Percentiles rank a stretch among this genome's conserved stretches.
Conservation (phyloP, 92 coral and sea anemone species). For the Galaxea fascicularis region DNA sequence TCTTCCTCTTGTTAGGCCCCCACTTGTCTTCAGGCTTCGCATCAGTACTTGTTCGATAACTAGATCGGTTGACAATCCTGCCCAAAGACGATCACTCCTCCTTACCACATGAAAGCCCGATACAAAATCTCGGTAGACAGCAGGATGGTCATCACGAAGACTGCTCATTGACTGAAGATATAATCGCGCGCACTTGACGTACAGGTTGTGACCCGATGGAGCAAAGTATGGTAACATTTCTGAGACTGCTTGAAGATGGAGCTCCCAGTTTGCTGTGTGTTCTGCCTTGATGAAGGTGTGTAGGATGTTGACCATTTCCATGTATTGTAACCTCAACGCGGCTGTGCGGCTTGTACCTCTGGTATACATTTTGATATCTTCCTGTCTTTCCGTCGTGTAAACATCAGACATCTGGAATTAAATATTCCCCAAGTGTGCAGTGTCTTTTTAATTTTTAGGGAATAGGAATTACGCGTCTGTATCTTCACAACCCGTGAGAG, state of each 20-base stretch:
- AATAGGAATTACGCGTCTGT: no score
- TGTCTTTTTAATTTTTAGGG: neutral
- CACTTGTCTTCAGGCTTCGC: slow-evolving; percentile 58
- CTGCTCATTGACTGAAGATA: slow-evolving; percentile 16
- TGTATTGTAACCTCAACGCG: no score
- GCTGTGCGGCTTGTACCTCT: no score
- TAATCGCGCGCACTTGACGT: slow-evolving; percentile 20
- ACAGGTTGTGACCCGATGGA: slow-evolving; percentile 27
- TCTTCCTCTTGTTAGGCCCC: slow-evolving; percentile 59
- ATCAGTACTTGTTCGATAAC: slow-evolving; percentile 52
- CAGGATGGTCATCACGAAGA: slow-evolving; percentile 23
- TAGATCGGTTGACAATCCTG: slow-evolving; percentile 58
- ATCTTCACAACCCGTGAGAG: no score
- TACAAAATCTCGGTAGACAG: slow-evolving; percentile 8
- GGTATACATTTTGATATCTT: slow-evolving; percentile 8
- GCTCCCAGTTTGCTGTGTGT: slow-evolving; percentile 59
- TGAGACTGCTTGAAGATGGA: slow-evolving; percentile 37
- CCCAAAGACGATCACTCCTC: slow-evolving; percentile 58
- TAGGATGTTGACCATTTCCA: slow-evolving; percentile 53
- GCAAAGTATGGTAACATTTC: slow-evolving; percentile 30
- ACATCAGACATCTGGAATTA: slow-evolving; percentile 24
- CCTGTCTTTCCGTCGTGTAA: slow-evolving; percentile 28
- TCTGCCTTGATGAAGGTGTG: slow-evolving; percentile 58
- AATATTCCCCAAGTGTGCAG: neutral
- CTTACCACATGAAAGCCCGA: slow-evolving; percentile 51